Evolutionary conservation across 2,888 invertebrate genomes (phyloP).

Genomic region (Cephonodes hylas): DNA sequence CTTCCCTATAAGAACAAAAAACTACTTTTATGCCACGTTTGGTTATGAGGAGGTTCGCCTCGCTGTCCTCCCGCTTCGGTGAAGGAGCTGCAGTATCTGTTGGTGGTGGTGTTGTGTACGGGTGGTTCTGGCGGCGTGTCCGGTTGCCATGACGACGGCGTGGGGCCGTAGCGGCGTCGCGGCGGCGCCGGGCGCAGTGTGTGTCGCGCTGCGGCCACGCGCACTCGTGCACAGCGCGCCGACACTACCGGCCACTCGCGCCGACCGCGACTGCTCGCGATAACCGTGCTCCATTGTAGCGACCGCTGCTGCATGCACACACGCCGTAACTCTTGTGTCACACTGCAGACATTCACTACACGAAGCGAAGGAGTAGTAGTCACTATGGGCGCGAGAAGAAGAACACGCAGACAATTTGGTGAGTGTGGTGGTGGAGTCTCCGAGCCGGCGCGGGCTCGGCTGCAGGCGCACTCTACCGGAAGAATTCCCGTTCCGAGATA

Average conservation of each 20-base stretch:
- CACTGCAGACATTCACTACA: background rate
- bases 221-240: constrained; percentile 1
- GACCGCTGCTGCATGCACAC: background rate
- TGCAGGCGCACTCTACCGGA: no score
- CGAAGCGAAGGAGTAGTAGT: background rate
- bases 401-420: background rate
- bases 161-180: background rate
- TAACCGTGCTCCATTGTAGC: no score
- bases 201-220: constrained; percentile 1
- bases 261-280: background rate
- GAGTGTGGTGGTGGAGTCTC: background rate
- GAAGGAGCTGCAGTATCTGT: no score
- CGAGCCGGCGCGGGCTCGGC: background rate
- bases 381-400: background rate
- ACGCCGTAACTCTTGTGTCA: background rate
- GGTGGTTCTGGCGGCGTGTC: background rate
- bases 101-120: background rate
- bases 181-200: background rate
- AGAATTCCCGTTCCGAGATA: no score
- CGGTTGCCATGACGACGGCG: background rate
- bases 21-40: no score
- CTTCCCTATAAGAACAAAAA: no score
- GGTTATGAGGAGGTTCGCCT: no score
- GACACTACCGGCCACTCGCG: background rate
- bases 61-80: background rate